Base-by-base conservation (phyloP, 2,888 invertebrate genomes). In the Drosophila mimetica region DNA sequence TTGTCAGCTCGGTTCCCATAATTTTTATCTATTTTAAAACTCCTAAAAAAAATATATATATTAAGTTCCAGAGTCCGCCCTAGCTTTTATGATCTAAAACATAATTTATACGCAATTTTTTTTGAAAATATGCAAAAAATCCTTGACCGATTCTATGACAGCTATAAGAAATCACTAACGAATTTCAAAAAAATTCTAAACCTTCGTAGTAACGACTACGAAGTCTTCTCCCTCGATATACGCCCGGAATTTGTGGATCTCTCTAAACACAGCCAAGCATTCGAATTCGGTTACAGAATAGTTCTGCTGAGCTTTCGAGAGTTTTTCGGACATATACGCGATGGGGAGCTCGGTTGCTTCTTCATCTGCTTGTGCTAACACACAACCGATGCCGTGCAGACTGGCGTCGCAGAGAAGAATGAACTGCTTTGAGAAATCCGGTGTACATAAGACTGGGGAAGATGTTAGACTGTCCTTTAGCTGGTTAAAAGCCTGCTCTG, bases 321-420 rank as follows among this genome's bases (percentile, higher is more conserved):
- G 39, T 14, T 39, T 57, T 9, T 18, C 28, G 3, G 47, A 57
- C 47, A 47, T 48, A 13, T 39, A 39, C 2, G 46, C 48, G 18
- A 48, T 57, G 2, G 48, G 57, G 9, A 42, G 14, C 44, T 54
- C 54, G n/a, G n/a, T 22, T 3, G 44, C 32, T 16, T 42, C 20
- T 13, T 54, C 22, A 14, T 44, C 20, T 42, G 18, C 13, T 42
- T 44, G 28, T 5, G 37, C 25, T 30, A 51, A 20, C 1, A 44
- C 37, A 7, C 46, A 44, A 11, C 41, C 41, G 5, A 58, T 8
- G 1, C 41, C 42, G 16, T 22, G 11, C 1, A 34, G 32, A 9
- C 42, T 51, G 2, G 37, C 46, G 36, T 47, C n/a, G n/a, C n/a
- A n/a, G n/a, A n/a, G n/a, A n/a, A n/a, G n/a, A n/a, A n/a, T n/a